Conservation (phyloP, 2,888 invertebrate species). For the Lydus trimaculatus region DNA sequence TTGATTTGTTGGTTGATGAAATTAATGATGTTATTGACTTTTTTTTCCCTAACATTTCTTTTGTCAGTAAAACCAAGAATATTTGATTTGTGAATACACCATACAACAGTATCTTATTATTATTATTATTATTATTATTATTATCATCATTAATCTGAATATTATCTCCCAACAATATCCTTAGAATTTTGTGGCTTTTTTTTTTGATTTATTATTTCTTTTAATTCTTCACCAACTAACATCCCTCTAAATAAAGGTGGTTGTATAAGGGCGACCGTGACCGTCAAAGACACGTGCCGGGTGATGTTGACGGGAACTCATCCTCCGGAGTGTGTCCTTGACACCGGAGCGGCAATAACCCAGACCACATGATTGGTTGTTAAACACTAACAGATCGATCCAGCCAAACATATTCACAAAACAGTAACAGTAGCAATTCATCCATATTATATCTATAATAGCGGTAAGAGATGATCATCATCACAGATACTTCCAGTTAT, state of each 20-base stretch:
- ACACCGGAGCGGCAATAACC: slow-evolving; percentile 6
- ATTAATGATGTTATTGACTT: slow-evolving; percentile 14
- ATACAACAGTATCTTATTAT: neutral
- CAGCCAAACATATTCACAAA: neutral
- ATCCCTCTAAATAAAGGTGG: neutral
- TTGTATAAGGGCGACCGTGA: slow-evolving; percentile 19
- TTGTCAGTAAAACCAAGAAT: neutral
- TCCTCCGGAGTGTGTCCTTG: slow-evolving; percentile 27
- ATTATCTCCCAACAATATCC: neutral
- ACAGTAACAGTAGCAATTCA: neutral
- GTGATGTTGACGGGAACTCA: slow-evolving; percentile 27
- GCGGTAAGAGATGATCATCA: neutral
- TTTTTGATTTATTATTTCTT: neutral
- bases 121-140: neutral
- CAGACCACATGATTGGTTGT: slow-evolving; percentile 2
- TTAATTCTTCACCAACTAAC: neutral
- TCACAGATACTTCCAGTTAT: neutral
- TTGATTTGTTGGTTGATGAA: slow-evolving; percentile 16
- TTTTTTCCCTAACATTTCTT: neutral
- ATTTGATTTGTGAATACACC: neutral
- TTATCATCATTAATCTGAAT: neutral
- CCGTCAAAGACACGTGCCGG: slow-evolving; percentile 31
- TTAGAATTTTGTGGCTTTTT: neutral
- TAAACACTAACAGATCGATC: neutral
- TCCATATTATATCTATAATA: neutral